Percentiles rank a stretch among this genome's conserved stretches.
Evolutionary conservation across 2,888 invertebrate species (phyloP).

Genomic region (Morpho achilles): DNA sequence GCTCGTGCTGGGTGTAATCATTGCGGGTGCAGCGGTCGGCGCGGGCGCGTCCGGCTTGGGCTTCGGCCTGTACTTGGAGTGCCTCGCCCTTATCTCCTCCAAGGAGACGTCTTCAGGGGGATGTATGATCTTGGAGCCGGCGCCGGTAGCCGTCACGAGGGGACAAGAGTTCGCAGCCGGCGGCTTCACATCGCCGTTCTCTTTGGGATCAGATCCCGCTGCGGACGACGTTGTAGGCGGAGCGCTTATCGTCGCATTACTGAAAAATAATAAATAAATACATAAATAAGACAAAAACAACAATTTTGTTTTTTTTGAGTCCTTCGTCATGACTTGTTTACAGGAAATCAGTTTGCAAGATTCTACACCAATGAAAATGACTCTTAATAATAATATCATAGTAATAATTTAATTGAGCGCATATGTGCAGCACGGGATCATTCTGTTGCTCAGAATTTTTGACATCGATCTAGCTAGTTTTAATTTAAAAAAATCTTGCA

Average conservation of each 20-base stretch:
- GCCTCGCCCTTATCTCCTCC: conserved; percentile 88
- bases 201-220: conserved; percentile 50
- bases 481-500: no score
- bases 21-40: conserved; percentile 31
- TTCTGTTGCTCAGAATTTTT: no score
- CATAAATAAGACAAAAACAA: no score
- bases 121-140: conserved; percentile 94
- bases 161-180: conserved; percentile 62
- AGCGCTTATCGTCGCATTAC: conserved; percentile 87
- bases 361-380: no score
- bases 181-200: conserved; percentile 66
- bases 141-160: conserved; percentile 88
- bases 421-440: no score
- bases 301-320: no score
- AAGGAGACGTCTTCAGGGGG: conserved; percentile 95
- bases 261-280: conserved; percentile 33
- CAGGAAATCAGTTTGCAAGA: no score
- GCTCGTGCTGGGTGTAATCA: conserved; percentile 58
- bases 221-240: conserved; percentile 80
- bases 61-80: conserved; percentile 81
- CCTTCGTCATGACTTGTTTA: no score
- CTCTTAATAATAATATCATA: no score
- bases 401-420: no score
- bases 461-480: no score
- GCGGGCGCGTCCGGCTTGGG: conserved; percentile 51